A percentile compares a stretch with the other conserved stretches of the same genome.
These are phyloP conservation scores for Zaprionus bogoriensis DNA, from an alignment of 2,888 invertebrate genomes.

Conservation along the genomic window DNA sequence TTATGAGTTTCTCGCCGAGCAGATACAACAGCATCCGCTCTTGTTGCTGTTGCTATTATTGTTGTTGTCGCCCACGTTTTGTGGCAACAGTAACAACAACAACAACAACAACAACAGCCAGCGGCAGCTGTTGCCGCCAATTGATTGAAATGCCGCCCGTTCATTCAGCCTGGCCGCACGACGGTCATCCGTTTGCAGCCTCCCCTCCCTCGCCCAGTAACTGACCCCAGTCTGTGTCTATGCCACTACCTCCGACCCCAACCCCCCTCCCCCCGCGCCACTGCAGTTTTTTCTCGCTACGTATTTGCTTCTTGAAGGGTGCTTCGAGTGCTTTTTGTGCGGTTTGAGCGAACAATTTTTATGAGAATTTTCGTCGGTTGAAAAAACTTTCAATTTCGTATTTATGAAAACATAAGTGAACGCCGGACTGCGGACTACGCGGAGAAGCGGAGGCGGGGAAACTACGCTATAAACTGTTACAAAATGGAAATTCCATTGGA, in stretches of 20 bases:
- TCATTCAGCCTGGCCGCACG: conserved; percentile 40
- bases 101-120: conserved; percentile 32
- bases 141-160: conserved; percentile 76
- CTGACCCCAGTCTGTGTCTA: not conserved
- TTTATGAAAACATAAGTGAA: conserved; percentile 64
- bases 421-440: conserved; percentile 1
- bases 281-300: not conserved
- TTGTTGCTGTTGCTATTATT: conserved; percentile 26
- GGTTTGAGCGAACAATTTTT: conserved; percentile 72
- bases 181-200: conserved; percentile 42
- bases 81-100: conserved; percentile 45
- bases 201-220: not conserved
- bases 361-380: conserved; percentile 73
- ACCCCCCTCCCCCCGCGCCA: not conserved
- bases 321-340: conserved; percentile 51
- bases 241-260: too few relatives aligned
- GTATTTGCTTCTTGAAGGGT: conserved; percentile 66
- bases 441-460: not conserved
- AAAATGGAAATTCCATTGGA: conserved; percentile 70
- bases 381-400: conserved; percentile 74
- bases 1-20: conserved; percentile 65
- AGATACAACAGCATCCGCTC: conserved; percentile 37
- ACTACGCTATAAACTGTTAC: conserved; percentile 64
- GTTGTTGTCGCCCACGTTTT: conserved; percentile 54
- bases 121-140: conserved; percentile 75